Conservation (phyloP, 1,140 invertebrate genomes). For the Magallana ariakensis region DNA sequence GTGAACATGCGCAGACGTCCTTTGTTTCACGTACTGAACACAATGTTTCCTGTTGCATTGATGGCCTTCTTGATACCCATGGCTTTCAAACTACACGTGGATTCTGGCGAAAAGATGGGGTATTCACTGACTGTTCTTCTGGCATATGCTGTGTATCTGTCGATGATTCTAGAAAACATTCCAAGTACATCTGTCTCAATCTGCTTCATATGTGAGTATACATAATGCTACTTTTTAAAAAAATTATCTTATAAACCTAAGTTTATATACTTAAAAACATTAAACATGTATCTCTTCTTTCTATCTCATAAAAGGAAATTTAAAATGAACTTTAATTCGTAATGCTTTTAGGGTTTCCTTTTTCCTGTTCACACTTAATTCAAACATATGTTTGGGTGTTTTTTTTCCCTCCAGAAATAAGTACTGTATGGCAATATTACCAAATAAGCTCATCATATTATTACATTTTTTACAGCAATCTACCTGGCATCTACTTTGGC, state of each 20-base stretch:
- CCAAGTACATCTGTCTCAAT: constrained; percentile 54
- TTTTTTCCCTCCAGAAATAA: too few species aligned
- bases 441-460: too few species aligned
- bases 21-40: constrained; percentile 90
- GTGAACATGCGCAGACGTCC: constrained; percentile 97
- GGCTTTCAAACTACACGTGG: constrained; percentile 92
- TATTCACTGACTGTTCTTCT: constrained; percentile 58
- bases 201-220: constrained; percentile 51
- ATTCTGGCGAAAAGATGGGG: constrained; percentile 62
- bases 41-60: constrained; percentile 65
- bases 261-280: too few species aligned
- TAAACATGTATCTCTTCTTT: too few species aligned
- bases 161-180: constrained; percentile 49
- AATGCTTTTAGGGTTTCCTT: too few species aligned
- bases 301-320: too few species aligned
- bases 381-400: too few species aligned
- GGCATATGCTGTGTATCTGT: constrained; percentile 59
- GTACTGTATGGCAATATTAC: too few species aligned
- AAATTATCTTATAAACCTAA: too few species aligned
- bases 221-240: too few species aligned
- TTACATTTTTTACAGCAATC: constrained; percentile 22
- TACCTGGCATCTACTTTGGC: constrained; percentile 39
- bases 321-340: too few species aligned
- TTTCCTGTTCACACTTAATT: too few species aligned
- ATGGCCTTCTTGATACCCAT: constrained; percentile 94